Percentiles rank a stretch among this genome's conserved stretches.
phyloP scores from a whole-genome alignment of 2,113 vertebrate species.

The Tragelaphus imberbis region DNA sequence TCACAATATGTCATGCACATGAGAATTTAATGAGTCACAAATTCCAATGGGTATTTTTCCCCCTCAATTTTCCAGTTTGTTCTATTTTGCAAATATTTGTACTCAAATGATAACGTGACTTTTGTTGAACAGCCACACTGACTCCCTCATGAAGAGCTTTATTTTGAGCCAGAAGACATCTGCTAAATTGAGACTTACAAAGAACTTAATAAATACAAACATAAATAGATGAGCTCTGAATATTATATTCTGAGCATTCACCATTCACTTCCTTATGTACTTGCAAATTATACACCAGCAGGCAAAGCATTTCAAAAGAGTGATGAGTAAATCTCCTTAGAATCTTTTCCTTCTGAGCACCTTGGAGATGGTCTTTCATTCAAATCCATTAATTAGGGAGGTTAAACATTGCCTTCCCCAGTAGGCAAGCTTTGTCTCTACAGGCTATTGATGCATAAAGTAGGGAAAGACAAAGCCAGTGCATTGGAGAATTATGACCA shows the following conservation, averaged over 20 bases:
- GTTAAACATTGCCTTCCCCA: background rate
- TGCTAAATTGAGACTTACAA: slow-evolving; percentile 37
- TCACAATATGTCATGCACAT: slow-evolving; percentile 27
- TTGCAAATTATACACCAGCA: background rate
- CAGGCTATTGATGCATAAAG: background rate
- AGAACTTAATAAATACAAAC: slow-evolving; percentile 42
- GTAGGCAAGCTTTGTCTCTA: background rate
- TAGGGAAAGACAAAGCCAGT: background rate
- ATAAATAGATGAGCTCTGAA: background rate
- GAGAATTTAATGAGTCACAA: slow-evolving; percentile 49
- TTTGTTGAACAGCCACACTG: background rate
- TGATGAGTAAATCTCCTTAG: fast-evolving
- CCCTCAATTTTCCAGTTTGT: slow-evolving; percentile 38
- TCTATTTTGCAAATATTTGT: slow-evolving; percentile 72
- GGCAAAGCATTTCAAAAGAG: background rate
- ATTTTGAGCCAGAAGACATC: slow-evolving; percentile 14
- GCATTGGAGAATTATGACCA: background rate
- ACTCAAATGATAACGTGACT: background rate
- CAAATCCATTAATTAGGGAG: slow-evolving; percentile 19
- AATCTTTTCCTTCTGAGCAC: background rate
- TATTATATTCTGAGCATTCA: background rate
- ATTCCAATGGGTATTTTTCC: slow-evolving; percentile 11
- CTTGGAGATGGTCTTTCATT: slow-evolving; percentile 32
- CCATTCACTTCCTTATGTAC: background rate
- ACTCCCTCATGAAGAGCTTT: slow-evolving; percentile 44